Conservation (phyloP, 2,888 invertebrate genomes). For the Nowickia ferox region DNA sequence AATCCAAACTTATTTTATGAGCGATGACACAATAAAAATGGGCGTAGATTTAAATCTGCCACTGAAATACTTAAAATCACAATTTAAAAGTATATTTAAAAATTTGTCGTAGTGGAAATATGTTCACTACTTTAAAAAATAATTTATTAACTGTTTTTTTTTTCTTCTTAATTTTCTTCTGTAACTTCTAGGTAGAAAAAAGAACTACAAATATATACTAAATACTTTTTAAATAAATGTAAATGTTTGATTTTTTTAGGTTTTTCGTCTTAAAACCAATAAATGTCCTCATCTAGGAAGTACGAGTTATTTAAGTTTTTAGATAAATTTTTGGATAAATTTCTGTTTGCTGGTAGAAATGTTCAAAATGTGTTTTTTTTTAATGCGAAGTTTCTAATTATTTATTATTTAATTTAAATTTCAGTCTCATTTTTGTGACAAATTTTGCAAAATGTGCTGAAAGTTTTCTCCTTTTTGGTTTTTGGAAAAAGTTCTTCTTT, state of each 20-base stretch:
- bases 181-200: constrained; percentile 61
- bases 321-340: background rate
- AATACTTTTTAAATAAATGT: constrained; percentile 50
- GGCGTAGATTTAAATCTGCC: background rate
- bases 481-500: background rate
- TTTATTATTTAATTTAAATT: constrained; percentile 49
- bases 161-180: constrained; percentile 14
- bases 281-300: constrained; percentile 63
- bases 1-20: no score
- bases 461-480: background rate
- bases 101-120: background rate
- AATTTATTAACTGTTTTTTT: background rate
- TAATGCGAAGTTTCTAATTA: constrained; percentile 31
- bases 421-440: constrained; percentile 70
- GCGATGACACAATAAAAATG: no score
- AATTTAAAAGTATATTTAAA: constrained; percentile 35
- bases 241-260: constrained; percentile 39
- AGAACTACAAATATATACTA: constrained; percentile 52
- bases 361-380: constrained; percentile 10
- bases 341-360: constrained; percentile 25
- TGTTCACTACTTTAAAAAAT: constrained; percentile 2
- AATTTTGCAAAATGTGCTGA: constrained; percentile 65
- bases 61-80: background rate
- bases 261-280: constrained; percentile 55
- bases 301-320: constrained; percentile 25